Evolutionary conservation across 2,888 invertebrate genomes (phyloP).

Genomic region (Ditula angustiorana): DNA sequence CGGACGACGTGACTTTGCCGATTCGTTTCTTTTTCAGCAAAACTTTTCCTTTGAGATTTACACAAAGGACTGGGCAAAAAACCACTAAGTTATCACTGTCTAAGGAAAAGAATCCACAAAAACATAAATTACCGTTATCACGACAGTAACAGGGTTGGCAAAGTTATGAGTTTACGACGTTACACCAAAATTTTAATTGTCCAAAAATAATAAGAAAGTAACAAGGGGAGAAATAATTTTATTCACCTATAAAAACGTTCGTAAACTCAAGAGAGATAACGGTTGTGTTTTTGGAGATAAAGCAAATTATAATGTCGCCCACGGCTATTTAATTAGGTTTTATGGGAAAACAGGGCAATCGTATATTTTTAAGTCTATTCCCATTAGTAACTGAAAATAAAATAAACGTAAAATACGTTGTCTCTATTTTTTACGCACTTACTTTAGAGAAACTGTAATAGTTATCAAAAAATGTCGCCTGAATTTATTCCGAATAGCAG

Average conservation of each 20-base stretch:
- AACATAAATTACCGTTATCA: conserved; percentile 36
- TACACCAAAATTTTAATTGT: conserved; percentile 50
- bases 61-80: conserved; percentile 32
- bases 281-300: conserved; percentile 44
- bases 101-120: conserved; percentile 37
- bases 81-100: conserved; percentile 36
- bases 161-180: conserved; percentile 41
- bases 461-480: too few relatives aligned
- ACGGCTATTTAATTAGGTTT: conserved; percentile 34
- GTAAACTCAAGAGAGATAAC: conserved; percentile 43
- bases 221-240: conserved; percentile 44
- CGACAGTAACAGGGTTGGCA: conserved; percentile 36
- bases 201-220: conserved; percentile 48
- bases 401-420: too few relatives aligned
- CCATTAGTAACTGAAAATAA: too few relatives aligned
- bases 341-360: not conserved
- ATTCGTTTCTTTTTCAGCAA: conserved; percentile 25
- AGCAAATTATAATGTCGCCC: conserved; percentile 42
- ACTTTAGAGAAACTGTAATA: too few relatives aligned
- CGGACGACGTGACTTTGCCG: conserved; percentile 24
- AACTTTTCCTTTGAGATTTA: conserved; percentile 35
- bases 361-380: too few relatives aligned
- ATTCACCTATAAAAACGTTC: conserved; percentile 43
- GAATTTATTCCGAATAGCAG: too few relatives aligned
- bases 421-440: too few relatives aligned